Evolutionary conservation across 2,797 vertebrate species (phyloP).

Genomic region (Microhierax caerulescens): DNA sequence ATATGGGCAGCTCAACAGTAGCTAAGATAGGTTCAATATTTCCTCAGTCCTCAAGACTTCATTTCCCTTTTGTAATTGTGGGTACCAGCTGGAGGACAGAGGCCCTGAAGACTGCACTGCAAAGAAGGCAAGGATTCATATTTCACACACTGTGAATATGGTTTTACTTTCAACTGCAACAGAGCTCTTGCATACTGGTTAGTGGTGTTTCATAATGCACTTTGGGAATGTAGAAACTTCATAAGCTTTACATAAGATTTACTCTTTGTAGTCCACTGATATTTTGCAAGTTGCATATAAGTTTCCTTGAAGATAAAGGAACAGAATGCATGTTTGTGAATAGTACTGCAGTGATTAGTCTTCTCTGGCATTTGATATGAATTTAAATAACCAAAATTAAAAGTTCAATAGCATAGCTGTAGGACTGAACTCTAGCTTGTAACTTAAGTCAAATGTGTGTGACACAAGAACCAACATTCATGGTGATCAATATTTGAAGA

Average conservation of each 20-base stretch:
- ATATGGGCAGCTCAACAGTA: background rate
- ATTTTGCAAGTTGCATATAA: background rate
- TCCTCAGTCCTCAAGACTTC: background rate
- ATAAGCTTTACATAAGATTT: background rate
- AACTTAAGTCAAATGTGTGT: background rate
- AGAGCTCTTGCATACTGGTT: background rate
- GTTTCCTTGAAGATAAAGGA: background rate
- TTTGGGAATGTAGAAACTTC: background rate
- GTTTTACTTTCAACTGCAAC: background rate
- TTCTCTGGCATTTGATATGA: background rate
- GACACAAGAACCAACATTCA: background rate
- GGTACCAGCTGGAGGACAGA: background rate
- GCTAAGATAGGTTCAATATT: background rate
- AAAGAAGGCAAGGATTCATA: background rate
- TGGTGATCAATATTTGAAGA: background rate
- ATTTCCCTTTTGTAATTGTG: background rate
- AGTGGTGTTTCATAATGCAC: background rate
- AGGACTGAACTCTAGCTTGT: background rate
- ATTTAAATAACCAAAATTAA: background rate
- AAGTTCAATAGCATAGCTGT: background rate
- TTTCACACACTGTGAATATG: background rate
- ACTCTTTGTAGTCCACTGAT: background rate
- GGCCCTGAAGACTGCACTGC: background rate
- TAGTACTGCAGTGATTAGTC: background rate
- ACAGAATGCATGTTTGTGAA: background rate